Base-by-base conservation (phyloP, 1,140 invertebrate species). In the Cydia splendana region DNA sequence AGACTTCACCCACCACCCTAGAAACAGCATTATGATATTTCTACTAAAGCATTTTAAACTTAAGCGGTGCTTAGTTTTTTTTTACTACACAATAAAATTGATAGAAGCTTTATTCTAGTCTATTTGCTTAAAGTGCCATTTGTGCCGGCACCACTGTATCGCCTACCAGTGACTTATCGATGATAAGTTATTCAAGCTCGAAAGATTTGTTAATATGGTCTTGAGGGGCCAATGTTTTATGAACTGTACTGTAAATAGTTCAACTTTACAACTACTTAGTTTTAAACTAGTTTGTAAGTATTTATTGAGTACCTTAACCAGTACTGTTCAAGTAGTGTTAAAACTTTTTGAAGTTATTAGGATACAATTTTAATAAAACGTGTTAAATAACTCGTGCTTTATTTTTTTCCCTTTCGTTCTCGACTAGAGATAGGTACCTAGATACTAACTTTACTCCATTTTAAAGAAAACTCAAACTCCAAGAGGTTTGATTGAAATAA, bases 21-120 rank as follows among this genome's bases (percentile, higher is more conserved):
- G 94, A 95, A 91, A 95, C 94, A 69, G 94, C 94, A 73, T 95
- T 95, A 94, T 95, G 94, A 94, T 94, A 81, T 76, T 80, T 79
- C 65, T 77, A 67, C 77, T 75, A 79, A 24, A 51, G 74, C 80
- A 73, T 76, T 80, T 65, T 76, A 75, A 65, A 18, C 15, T 48
- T 62, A 88, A 84, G 85, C 79, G 88, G 89, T 93, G 88, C 88
- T 91, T 85, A 73, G 76, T 81, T 80, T 84, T 20, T 20, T 82
- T 82, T 81, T 45, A 78, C 69, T 69, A 76, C 53, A 79, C 76
- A 85, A 85, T 86, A 82, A 88, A 89, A 87, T 91, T 87, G 75
- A 88, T 86, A 88, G 91, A 92, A 91, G 89, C 90, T 93, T 91
- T 88, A 91, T 91, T 93, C 91, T 93, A 93, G 91, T 93, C 91